Base-by-base conservation (phyloP, 2,888 invertebrate species). In the Danaus chrysippus region DNA sequence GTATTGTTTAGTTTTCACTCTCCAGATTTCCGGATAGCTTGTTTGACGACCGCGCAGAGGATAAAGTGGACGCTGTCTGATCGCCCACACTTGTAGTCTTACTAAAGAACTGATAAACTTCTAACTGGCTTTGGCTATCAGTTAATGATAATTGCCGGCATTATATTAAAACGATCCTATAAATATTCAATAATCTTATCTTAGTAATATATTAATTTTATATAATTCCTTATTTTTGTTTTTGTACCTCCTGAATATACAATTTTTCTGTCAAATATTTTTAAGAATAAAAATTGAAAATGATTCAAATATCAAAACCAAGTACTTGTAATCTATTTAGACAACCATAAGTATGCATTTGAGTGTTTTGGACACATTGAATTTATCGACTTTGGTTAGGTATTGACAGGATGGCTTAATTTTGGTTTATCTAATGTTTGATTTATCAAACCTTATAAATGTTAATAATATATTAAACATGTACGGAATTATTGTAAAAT, bases 51-150 rank as follows among this genome's bases (percentile, higher is more conserved):
- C 78, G 75, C 73, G 71, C 73, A 71, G 70, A 70, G 71, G 73
- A 76, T 78, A 75, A 74, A 77, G 66, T 76, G 75, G 75, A 73
- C 74, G 69, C 64, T 69, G 74, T 73, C 73, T 76, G 74, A 72
- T 69, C 75, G 75, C 73, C 44, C 23, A 34, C 23, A 34, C 73
- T 46, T 46, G 46, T 46, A 46, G 9, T 46, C 46, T 46, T 46
- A 72, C 70, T 70, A 61, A 63, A 64, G 66, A 71, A 73, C 77
- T 82, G 85, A 87, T 86, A 87, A 86, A 82, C 75, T 70, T 65
- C 62, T 54, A 68, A 71, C 73, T 71, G 71, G 72, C 76, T 77
- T 76, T 74, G 70, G 70, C 73, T 82, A 85, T 85, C 82, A 77
- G 68, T 65, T 56, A 71, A 69, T 73, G 67, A 65, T 71, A 70